Base-by-base conservation (phyloP, 35 echinoderm and acorn worm genomes). In the Holothuria glaberrima region DNA sequence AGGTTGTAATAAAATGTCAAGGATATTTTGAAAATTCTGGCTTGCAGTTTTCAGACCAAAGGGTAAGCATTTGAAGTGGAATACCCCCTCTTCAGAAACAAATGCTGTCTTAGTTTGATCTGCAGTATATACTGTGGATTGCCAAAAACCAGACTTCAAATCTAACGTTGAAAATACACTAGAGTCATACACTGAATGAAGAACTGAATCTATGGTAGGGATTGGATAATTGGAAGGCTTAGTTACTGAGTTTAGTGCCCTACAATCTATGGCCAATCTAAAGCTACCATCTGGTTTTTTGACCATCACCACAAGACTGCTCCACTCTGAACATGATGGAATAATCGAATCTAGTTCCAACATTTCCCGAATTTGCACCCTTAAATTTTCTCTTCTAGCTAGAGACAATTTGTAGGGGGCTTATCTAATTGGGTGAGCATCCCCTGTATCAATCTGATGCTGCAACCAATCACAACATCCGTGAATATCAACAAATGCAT, bases 101-200 rank as follows among this genome's bases (percentile, higher is more conserved):
- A 83, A 83, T 12, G 79, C 76, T 24, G 76, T 80, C 45, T 80
- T 80, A 22, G 46, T 3, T 26, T 58, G 45, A 25, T 82, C 48
- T 29, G 26, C 21, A 57, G 78, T 44, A 26, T 82, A 46, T 0
- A 82, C 22, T 10, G 9, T 13, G 18, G 78, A 82, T 30, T 82
- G 48, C 78, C 78, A 82, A 60, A 82, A 82, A 13, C 78, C 78
- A 58, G 78, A 57, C 26, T 82, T n/a, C n/a, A n/a, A n/a, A n/a
- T n/a, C n/a, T n/a, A n/a, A n/a, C n/a, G n/a, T n/a, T n/a, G n/a
- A n/a, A 58, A 82, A 82, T 19, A 82, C 78, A 12, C n/a, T n/a
- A n/a, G n/a, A 18, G 2, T 44, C 27, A 12, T 60, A 6, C 25
- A 57, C 57, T 26, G 78, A 82, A 33, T 82, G 29, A 19, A 82